phyloP scores from a whole-genome alignment of 2,888 invertebrate genomes.

The Cantharis rustica region DNA sequence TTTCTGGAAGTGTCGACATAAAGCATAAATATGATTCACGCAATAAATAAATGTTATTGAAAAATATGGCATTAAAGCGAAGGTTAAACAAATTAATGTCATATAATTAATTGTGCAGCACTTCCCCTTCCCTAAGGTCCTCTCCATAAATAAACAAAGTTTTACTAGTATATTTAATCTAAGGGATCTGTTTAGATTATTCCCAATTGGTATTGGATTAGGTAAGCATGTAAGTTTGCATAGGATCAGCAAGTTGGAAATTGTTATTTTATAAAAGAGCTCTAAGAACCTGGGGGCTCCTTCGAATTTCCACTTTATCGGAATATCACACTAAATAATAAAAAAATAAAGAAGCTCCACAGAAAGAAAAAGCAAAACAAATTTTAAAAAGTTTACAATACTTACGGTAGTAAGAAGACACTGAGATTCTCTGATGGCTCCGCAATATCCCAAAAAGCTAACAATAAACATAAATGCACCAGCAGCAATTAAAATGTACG shows the following conservation, averaged over 20 bases:
- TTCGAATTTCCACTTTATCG: too few relatives aligned
- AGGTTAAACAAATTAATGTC: background rate
- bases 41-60: background rate
- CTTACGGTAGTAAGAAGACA: constrained; percentile 71
- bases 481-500: constrained; percentile 70
- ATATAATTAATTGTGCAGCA: background rate
- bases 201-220: too few relatives aligned
- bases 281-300: too few relatives aligned
- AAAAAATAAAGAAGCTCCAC: background rate
- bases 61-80: background rate
- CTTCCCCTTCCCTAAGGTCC: background rate
- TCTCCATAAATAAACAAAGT: background rate
- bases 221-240: too few relatives aligned
- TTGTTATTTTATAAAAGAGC: too few relatives aligned
- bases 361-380: background rate
- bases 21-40: background rate
- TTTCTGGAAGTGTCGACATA: background rate
- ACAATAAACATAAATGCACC: constrained; percentile 73
- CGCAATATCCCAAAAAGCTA: constrained; percentile 75
- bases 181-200: too few relatives aligned
- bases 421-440: constrained; percentile 69
- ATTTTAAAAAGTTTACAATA: constrained; percentile 33
- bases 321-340: too few relatives aligned
- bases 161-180: background rate
- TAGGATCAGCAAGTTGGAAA: too few relatives aligned